Percentiles rank a stretch among this genome's conserved stretches.
These are phyloP conservation scores for Acronicta psi DNA, from an alignment of 2,888 invertebrate species.

Conservation along the genomic window DNA sequence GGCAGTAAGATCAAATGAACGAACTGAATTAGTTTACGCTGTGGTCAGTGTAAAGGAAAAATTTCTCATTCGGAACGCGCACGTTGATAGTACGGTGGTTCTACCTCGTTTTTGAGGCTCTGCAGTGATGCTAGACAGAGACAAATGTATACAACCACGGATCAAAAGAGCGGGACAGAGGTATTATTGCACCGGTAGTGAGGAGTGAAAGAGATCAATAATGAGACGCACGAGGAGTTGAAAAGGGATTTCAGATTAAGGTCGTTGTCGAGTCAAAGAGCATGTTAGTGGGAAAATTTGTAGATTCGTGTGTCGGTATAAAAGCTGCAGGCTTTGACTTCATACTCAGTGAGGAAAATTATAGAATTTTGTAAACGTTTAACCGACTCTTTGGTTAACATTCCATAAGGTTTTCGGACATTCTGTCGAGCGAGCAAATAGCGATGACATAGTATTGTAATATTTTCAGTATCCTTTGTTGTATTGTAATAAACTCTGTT, in stretches of 20 bases:
- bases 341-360: conserved; percentile 28
- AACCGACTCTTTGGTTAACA: too few species aligned
- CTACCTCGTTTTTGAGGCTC: conserved; percentile 88
- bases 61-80: conserved; percentile 80
- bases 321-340: conserved; percentile 1
- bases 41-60: conserved; percentile 78
- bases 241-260: conserved; percentile 90
- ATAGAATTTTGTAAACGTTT: not conserved
- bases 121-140: conserved; percentile 84
- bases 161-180: conserved; percentile 66
- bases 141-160: conserved; percentile 60
- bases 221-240: conserved; percentile 89
- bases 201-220: conserved; percentile 90
- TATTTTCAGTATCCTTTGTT: too few species aligned
- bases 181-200: conserved; percentile 88
- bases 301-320: conserved; percentile 58
- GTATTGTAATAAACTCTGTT: not conserved
- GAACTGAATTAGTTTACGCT: conserved; percentile 64
- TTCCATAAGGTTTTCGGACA: too few species aligned
- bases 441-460: too few species aligned
- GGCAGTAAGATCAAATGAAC: conserved; percentile 56
- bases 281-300: conserved; percentile 72
- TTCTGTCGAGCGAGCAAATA: too few species aligned
- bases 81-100: conserved; percentile 81
- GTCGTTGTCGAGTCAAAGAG: conserved; percentile 87